Conservation (phyloP, 2,888 invertebrate genomes). For the Deilephila porcellus region DNA sequence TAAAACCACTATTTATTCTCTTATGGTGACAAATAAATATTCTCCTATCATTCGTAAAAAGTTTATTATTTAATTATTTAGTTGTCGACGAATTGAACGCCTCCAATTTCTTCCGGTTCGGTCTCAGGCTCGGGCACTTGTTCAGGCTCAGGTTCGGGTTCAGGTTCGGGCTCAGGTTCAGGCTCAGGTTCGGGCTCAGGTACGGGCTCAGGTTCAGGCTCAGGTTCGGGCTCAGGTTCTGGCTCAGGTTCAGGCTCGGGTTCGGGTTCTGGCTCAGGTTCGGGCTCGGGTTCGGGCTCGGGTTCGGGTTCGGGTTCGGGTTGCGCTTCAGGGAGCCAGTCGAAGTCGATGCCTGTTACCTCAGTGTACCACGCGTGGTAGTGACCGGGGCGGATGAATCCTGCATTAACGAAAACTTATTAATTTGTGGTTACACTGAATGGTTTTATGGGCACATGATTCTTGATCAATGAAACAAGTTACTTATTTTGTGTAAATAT, state of each 20-base stretch:
- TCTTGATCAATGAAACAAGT: too few species aligned
- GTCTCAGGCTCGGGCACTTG: neutral
- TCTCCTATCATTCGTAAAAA: too few species aligned
- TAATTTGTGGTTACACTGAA: neutral
- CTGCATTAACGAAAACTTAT: conserved; percentile 39
- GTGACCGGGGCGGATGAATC: conserved; percentile 63
- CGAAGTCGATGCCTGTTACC: conserved; percentile 58
- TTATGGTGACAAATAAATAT: too few species aligned
- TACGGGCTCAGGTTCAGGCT: conserved; percentile 39
- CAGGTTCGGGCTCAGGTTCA: neutral
- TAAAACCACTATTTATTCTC: too few species aligned
- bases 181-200: conserved; percentile 30
- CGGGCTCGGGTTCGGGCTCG: conserved; percentile 24
- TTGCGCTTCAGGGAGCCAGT: conserved; percentile 54
- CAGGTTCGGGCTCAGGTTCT: conserved; percentile 43
- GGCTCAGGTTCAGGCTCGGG: neutral
- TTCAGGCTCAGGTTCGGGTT: neutral
- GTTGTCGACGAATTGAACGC: neutral
- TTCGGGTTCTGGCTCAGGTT: conserved; percentile 24
- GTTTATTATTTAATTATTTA: neutral
- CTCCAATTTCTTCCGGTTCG: conserved; percentile 1
- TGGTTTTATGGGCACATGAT: too few species aligned
- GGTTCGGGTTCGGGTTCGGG: conserved; percentile 49
- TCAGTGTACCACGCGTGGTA: conserved; percentile 60
- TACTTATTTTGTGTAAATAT: too few species aligned